A percentile compares a stretch with the other conserved stretches of the same genome.
These are phyloP conservation scores for Epinephelus lanceolatus DNA, from an alignment of 2,113 vertebrate genomes.

Conservation along the genomic window DNA sequence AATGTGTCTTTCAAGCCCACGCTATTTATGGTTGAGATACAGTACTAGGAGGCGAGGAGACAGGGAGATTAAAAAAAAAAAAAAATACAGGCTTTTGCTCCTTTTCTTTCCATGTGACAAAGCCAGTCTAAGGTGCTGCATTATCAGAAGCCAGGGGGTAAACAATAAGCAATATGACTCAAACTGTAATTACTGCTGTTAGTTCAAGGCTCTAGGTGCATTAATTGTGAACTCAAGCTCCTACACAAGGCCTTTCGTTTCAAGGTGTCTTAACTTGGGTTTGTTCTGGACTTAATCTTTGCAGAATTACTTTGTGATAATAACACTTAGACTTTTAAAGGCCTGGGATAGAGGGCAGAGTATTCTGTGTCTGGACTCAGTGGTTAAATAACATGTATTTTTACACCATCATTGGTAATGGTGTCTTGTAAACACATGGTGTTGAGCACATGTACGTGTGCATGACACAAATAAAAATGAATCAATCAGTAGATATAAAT, in stretches of 20 bases:
- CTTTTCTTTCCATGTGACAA: slow-evolving; percentile 47
- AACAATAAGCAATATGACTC: slow-evolving; percentile 56
- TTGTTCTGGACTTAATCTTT: neutral
- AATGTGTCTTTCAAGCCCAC: slow-evolving; percentile 67
- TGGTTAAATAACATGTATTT: too few species aligned
- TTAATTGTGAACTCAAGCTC: slow-evolving; percentile 42
- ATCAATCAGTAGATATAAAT: neutral
- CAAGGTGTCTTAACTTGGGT: neutral
- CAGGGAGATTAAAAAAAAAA: slow-evolving; percentile 46
- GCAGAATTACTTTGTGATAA: neutral
- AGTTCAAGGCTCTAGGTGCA: slow-evolving; percentile 30
- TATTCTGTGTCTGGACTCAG: too few species aligned
- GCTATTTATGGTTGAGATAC: slow-evolving; percentile 57
- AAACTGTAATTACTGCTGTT: slow-evolving; percentile 56
- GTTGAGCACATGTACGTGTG: too few species aligned
- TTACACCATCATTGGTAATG: too few species aligned
- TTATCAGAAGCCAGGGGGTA: slow-evolving; percentile 41
- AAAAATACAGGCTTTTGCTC: slow-evolving; percentile 42
- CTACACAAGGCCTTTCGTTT: neutral
- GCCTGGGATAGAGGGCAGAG: too few species aligned
- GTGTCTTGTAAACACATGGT: too few species aligned
- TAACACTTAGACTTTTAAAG: neutral
- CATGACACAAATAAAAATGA: too few species aligned
- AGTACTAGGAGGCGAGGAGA: slow-evolving; percentile 57
- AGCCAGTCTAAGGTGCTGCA: slow-evolving; percentile 40